phyloP scores from a whole-genome alignment of 2,888 invertebrate species.

The Drosophila subquinaria region DNA sequence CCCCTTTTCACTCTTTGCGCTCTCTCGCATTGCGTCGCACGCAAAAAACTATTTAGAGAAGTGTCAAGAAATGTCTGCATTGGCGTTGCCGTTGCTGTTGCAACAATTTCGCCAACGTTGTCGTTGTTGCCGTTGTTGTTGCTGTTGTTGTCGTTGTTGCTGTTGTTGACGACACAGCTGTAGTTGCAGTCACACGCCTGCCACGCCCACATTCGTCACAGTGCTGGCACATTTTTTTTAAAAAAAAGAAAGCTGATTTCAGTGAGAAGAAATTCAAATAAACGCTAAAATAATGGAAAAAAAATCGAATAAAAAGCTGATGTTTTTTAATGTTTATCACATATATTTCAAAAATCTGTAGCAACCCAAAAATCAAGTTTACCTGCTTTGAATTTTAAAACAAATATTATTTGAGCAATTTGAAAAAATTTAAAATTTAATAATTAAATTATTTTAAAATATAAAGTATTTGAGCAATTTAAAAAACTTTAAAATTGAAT shows the following conservation, averaged over 20 bases:
- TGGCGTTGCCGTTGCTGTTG: slow-evolving; percentile 53
- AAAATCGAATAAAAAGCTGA: neutral
- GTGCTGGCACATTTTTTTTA: neutral
- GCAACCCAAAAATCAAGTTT: too few species aligned
- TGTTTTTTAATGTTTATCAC: neutral
- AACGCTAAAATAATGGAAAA: neutral
- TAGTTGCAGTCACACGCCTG: slow-evolving; percentile 70
- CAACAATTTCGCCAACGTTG: slow-evolving; percentile 3
- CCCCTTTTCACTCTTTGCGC: slow-evolving; percentile 2
- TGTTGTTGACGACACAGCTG: slow-evolving; percentile 53
- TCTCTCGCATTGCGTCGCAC: slow-evolving; percentile 57
- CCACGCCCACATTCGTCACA: slow-evolving; percentile 50
- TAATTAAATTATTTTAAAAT: too few species aligned
- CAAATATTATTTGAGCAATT: too few species aligned
- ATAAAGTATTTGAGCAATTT: too few species aligned
- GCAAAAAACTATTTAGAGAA: slow-evolving; percentile 81
- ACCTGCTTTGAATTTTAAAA: too few species aligned
- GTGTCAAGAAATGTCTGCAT: slow-evolving; percentile 81
- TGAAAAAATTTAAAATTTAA: too few species aligned
- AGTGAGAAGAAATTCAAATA: neutral
- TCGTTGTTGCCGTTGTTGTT: slow-evolving; percentile 40
- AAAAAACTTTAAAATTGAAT: too few species aligned
- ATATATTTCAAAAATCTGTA: too few species aligned
- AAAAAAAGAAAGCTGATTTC: neutral
- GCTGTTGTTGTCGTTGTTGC: slow-evolving; percentile 28